Evolutionary conservation across 2,888 invertebrate genomes (phyloP).

Genomic region (Nyleta sp.): DNA sequence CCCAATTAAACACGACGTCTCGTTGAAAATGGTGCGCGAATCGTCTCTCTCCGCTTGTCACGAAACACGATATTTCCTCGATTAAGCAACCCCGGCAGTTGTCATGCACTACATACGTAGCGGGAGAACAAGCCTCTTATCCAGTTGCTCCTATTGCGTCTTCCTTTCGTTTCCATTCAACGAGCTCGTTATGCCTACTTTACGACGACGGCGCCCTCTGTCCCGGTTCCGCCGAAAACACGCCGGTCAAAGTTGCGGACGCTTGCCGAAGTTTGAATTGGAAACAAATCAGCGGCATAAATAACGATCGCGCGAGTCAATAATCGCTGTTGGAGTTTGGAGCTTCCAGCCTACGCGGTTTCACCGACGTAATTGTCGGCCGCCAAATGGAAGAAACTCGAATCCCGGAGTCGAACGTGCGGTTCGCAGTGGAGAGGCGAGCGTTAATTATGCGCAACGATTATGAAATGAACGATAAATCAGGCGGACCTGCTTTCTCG

Average conservation of each 20-base stretch:
- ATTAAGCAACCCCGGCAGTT: slow-evolving; percentile 77
- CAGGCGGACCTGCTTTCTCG: not conserved
- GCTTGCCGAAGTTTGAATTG: too few relatives aligned
- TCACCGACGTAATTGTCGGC: too few relatives aligned
- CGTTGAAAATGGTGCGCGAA: slow-evolving; percentile 9
- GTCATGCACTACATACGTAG: slow-evolving; percentile 74
- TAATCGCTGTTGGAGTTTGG: too few relatives aligned
- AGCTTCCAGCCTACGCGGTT: too few relatives aligned
- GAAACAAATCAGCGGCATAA: too few relatives aligned
- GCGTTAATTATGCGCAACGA: not conserved
- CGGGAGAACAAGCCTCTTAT: slow-evolving; percentile 55
- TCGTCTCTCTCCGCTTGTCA: slow-evolving; percentile 43
- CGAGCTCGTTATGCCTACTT: slow-evolving; percentile 37
- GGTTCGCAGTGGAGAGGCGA: too few relatives aligned
- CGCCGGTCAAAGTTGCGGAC: too few relatives aligned
- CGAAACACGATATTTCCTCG: slow-evolving; percentile 78
- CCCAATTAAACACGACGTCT: not conserved
- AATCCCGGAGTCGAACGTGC: too few relatives aligned
- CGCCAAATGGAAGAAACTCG: too few relatives aligned
- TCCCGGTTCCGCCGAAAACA: too few relatives aligned
- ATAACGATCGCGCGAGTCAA: too few relatives aligned
- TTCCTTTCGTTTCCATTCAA: slow-evolving; percentile 71
- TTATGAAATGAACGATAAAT: slow-evolving; percentile 2
- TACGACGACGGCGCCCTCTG: not conserved
- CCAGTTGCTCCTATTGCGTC: slow-evolving; percentile 59